Evolutionary conservation across 2,888 invertebrate species (phyloP).

Genomic region (Terebella lapidaria): DNA sequence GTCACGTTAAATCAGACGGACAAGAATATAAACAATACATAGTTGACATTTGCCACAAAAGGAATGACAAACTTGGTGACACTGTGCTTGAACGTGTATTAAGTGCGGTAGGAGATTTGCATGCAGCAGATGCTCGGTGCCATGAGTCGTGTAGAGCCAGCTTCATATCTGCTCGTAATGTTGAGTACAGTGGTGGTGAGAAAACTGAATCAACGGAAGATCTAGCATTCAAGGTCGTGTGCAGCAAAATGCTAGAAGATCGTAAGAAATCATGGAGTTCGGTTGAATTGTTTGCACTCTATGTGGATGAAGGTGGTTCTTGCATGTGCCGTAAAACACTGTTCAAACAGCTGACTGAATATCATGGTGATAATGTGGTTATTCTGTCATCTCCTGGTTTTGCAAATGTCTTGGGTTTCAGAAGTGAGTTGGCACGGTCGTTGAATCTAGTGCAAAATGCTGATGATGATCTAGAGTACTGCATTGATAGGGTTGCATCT

Average conservation of each 20-base stretch:
- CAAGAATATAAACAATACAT: conserved; percentile 4
- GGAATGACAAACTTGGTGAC: conserved; percentile 3
- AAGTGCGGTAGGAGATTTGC: conserved; percentile 1
- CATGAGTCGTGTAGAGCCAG: conserved; percentile 4
- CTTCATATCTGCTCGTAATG: conserved; percentile 1
- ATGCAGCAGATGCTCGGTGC: conserved; percentile 4
- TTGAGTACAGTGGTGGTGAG: neutral
- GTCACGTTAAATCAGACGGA: neutral
- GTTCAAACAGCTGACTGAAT: conserved; percentile 5
- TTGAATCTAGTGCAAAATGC: neutral
- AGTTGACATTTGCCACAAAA: neutral
- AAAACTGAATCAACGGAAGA: neutral
- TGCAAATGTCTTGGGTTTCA: conserved; percentile 4
- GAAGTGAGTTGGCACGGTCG: conserved; percentile 2
- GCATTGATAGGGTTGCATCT: neutral
- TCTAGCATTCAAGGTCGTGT: neutral
- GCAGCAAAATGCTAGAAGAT: conserved; percentile 2
- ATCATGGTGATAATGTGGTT: conserved; percentile 7
- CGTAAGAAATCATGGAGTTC: conserved; percentile 3
- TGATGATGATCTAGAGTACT: neutral
- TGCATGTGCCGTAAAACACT: conserved; percentile 8
- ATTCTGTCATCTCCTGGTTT: conserved; percentile 1
- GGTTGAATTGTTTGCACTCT: conserved; percentile 2
- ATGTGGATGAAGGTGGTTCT: conserved; percentile 5
- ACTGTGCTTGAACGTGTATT: neutral